These are phyloP conservation scores for Eretmocerus hayati DNA, from an alignment of 2,888 invertebrate species.

Conservation along the genomic window DNA sequence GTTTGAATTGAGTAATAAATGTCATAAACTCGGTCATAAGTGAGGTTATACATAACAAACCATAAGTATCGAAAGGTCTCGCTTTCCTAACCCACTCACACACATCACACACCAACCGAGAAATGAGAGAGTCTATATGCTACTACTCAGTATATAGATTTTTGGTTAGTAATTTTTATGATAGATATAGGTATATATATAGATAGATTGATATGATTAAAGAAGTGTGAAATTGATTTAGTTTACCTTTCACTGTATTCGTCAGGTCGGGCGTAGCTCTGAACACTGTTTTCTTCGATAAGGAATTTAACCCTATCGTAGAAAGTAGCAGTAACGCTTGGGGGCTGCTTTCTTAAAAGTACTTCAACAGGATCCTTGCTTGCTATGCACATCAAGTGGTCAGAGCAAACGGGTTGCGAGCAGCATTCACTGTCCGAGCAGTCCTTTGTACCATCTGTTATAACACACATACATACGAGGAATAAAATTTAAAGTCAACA, in stretches of 20 bases:
- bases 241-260: constrained; percentile 97
- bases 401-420: constrained; percentile 75
- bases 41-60: too few relatives aligned
- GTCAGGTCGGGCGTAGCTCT: constrained; percentile 95
- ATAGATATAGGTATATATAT: background rate
- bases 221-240: constrained; percentile 4
- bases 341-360: constrained; percentile 89
- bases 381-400: constrained; percentile 90
- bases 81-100: too few relatives aligned
- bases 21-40: too few relatives aligned
- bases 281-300: constrained; percentile 96
- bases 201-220: too few relatives aligned
- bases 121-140: too few relatives aligned
- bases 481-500: too few relatives aligned
- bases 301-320: constrained; percentile 96
- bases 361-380: constrained; percentile 97
- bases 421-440: constrained; percentile 99
- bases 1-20: too few relatives aligned
- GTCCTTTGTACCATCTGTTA: constrained; percentile 91
- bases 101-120: too few relatives aligned
- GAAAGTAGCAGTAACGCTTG: constrained; percentile 93
- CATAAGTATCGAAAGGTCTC: too few relatives aligned
- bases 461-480: too few relatives aligned
- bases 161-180: background rate
- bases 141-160: too few relatives aligned